phyloP scores from a whole-genome alignment of 1,140 invertebrate genomes.

The Lordiphosa mommai region DNA sequence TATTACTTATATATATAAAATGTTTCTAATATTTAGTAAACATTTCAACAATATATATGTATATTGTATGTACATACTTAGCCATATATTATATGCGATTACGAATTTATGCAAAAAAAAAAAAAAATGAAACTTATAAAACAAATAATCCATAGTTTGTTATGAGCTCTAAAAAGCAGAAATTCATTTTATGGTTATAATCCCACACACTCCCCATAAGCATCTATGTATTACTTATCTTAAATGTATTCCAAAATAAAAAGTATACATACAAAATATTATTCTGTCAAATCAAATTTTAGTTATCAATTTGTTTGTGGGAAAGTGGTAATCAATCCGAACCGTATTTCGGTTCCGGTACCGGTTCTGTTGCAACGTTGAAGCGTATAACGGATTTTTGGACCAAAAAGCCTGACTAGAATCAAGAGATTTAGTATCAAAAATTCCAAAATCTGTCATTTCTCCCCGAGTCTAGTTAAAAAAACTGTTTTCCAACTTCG shows the following conservation, averaged over 20 bases:
- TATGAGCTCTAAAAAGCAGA: neutral
- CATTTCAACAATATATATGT: neutral
- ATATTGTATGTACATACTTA: slow-evolving; percentile 5
- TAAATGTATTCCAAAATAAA: slow-evolving; percentile 6
- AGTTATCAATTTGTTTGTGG: no score
- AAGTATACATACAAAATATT: neutral
- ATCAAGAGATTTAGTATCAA: no score
- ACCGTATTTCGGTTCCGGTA: no score
- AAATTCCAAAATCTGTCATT: no score
- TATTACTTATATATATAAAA: slow-evolving; percentile 6
- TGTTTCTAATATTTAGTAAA: slow-evolving; percentile 10
- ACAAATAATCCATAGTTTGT: slow-evolving; percentile 1
- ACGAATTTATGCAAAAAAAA: slow-evolving; percentile 34
- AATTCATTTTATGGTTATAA: neutral
- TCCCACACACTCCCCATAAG: neutral
- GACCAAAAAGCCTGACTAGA: no score
- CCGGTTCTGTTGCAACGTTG: no score
- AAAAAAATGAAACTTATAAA: neutral
- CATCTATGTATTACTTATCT: slow-evolving; percentile 24
- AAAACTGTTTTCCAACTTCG: no score
- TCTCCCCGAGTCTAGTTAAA: no score
- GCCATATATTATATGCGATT: slow-evolving; percentile 22
- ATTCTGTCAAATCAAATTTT: no score
- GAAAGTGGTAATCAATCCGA: no score
- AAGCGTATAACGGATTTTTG: no score